A percentile compares a stretch with the other conserved stretches of the same genome.
These are phyloP conservation scores for Aphelocoma californica DNA, from an alignment of 2,797 vertebrate species.

Conservation along the genomic window DNA sequence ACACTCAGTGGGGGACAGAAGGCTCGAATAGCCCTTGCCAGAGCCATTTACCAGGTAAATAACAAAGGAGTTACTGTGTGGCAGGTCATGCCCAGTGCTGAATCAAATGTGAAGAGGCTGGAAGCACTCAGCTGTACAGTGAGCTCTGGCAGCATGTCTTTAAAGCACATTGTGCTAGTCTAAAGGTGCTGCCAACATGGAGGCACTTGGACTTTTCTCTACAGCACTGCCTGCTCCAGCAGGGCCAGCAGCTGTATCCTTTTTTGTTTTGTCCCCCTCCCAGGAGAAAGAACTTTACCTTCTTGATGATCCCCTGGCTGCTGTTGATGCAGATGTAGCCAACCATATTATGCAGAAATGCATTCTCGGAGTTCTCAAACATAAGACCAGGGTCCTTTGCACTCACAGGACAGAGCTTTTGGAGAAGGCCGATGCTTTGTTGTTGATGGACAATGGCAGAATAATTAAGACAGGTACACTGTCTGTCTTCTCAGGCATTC, in stretches of 20 bases:
- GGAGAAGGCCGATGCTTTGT: conserved; percentile 83
- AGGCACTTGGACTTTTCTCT: background rate
- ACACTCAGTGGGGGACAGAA: conserved; percentile 97
- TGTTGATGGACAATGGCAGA: conserved; percentile 88
- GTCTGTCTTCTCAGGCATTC: background rate
- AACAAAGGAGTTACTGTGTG: background rate
- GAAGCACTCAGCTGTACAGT: background rate
- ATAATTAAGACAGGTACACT: conserved; percentile 84
- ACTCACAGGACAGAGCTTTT: conserved; percentile 91
- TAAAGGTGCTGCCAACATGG: background rate
- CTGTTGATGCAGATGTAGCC: conserved; percentile 92
- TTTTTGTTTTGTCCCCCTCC: background rate
- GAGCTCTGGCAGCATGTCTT: background rate
- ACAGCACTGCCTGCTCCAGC: background rate
- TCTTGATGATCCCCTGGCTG: conserved; percentile 94
- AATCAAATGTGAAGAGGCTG: background rate
- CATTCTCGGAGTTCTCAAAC: conserved; percentile 83
- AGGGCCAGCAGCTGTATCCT: background rate
- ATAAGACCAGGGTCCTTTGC: conserved; percentile 92
- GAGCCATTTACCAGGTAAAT: conserved; percentile 92
- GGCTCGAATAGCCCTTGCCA: conserved; percentile 90
- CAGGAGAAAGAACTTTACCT: conserved; percentile 94
- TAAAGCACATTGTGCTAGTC: background rate
- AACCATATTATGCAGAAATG: conserved; percentile 90
- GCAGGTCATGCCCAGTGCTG: background rate